These are phyloP conservation scores for Ascaphus truei DNA, from an alignment of 2,113 vertebrate genomes.

Conservation along the genomic window DNA sequence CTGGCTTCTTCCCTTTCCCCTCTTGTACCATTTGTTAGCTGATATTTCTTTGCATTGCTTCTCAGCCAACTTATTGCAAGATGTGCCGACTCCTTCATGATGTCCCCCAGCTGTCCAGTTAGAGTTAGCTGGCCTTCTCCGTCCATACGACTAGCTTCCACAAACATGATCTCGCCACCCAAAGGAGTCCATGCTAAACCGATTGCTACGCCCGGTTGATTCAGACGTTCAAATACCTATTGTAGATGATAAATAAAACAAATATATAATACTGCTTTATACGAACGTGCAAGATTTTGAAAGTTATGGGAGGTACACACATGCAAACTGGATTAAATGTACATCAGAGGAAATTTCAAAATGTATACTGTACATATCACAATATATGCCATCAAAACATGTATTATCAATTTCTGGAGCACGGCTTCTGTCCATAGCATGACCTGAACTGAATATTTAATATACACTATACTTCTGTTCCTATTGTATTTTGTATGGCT, in stretches of 20 bases:
- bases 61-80: conserved; percentile 95
- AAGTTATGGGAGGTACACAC: too few species aligned
- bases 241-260: not conserved
- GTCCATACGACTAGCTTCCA: conserved; percentile 93
- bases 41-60: conserved; percentile 85
- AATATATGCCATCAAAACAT: not conserved
- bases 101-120: conserved; percentile 87
- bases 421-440: too few species aligned
- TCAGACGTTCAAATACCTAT: conserved; percentile 92
- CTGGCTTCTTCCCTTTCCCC: too few species aligned
- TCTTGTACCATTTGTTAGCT: conserved; percentile 77
- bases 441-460: too few species aligned
- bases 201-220: conserved; percentile 87
- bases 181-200: conserved; percentile 92
- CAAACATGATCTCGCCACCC: conserved; percentile 96
- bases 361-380: not conserved
- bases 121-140: conserved; percentile 91
- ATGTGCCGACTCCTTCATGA: conserved; percentile 97
- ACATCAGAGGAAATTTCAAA: too few species aligned
- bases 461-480: too few species aligned
- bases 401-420: too few species aligned
- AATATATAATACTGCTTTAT: not conserved
- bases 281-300: not conserved
- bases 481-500: too few species aligned
- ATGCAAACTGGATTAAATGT: not conserved